Percentiles rank a stretch among this genome's conserved stretches.
Evolutionary conservation across 2,888 invertebrate species (phyloP).

Genomic region (Odontothrips loti): DNA sequence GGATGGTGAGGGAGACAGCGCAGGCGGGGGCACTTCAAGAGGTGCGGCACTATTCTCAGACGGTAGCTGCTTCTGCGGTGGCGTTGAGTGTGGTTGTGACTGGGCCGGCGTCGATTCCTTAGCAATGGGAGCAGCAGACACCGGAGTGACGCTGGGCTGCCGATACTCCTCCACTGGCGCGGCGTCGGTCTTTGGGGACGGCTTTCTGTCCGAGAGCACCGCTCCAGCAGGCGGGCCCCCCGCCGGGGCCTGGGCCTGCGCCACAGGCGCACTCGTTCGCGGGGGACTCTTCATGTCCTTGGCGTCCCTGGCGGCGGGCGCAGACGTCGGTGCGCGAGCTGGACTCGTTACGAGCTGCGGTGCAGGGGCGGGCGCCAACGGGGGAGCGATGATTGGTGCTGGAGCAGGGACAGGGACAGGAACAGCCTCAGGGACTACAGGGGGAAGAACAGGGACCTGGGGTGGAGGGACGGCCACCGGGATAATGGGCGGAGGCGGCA

Average conservation of each 20-base stretch:
- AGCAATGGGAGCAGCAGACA: background rate
- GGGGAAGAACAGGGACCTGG: background rate
- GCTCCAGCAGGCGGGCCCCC: background rate
- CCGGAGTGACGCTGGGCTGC: conserved; percentile 29
- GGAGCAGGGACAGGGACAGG: conserved; percentile 5
- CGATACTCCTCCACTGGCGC: conserved; percentile 30
- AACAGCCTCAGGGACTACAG: background rate
- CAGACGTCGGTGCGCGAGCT: conserved; percentile 29
- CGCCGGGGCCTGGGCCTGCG: conserved; percentile 10
- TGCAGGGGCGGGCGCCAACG: conserved; percentile 30
- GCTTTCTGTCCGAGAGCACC: no score
- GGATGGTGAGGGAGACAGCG: conserved; percentile 46
- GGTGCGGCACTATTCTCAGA: background rate
- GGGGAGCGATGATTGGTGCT: conserved; percentile 5
- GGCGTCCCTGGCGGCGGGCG: conserved; percentile 34
- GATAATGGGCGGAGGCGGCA: background rate
- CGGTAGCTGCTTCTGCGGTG: background rate
- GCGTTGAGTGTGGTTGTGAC: no score
- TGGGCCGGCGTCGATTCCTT: background rate
- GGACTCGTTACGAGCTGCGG: conserved; percentile 29
- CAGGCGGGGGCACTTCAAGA: conserved; percentile 37
- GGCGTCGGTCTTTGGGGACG: no score
- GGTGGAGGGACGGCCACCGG: background rate
- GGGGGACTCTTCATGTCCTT: conserved; percentile 36
- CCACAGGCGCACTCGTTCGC: conserved; percentile 32